Base-by-base conservation (phyloP, 2,888 invertebrate genomes). In the Epistrophe grossulariae region DNA sequence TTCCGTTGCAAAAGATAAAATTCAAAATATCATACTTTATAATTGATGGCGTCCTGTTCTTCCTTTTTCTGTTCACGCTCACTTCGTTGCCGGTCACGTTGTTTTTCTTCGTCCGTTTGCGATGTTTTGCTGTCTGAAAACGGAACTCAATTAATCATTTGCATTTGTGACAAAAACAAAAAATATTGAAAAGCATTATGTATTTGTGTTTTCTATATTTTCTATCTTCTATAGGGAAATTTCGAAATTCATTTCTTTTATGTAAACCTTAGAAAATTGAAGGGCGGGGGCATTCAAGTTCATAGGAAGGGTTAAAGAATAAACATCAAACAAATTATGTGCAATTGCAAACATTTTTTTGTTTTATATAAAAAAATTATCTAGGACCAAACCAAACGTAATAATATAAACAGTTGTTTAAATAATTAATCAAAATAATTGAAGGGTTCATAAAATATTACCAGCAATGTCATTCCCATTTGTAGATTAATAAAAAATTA, bases 41-140 rank as follows among this genome's bases (percentile, higher is more conserved):
- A 93, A 89, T 93, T 93, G 81, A 93, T 91, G 62, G 93, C 93
- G 91, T 93, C 93, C 89, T 92, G 92, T 89, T 93, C 93, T 87
- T 92, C 92, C 89, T 93, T 92, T 89, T 93, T 93, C 71, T 91
- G 91, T 89, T 93, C 93, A 74, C 93, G 91, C 88, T 93, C 93
- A 91, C 91, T 92, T 87, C 93, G 92, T 89, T 93, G 93, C 74
- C 93, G 91, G 90, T 93, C 93, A 88, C 93, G 92, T 88, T 93
- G 93, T 88, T 93, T 93, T 89, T 93, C 93, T 90, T 93, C 93
- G 92, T 93, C 93, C 88, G 92, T 93, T 91, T 93, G 93, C 90
- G 93, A 91, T 91, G 92, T 92, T 91, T 93, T 93, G 91, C 92
- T 92, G 90, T 92, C 93, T 93, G 90, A 62, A 77, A 81, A 72